Percentiles rank a stretch among this genome's conserved stretches.
Conservation (phyloP, 2,113 vertebrate species). For the Caranx melampygus region DNA sequence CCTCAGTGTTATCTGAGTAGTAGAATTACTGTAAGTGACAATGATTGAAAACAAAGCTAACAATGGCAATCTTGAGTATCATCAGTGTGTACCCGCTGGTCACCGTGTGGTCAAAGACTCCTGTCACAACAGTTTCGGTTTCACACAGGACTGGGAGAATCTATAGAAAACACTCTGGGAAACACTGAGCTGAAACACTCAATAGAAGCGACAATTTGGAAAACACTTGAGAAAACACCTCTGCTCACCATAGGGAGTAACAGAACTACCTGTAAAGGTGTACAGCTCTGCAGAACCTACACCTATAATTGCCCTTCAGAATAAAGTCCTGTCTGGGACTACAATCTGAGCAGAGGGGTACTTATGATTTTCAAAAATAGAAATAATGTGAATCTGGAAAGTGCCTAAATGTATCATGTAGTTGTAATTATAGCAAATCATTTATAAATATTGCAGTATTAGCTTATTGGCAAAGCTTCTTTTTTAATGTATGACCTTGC, state of each 20-base stretch:
- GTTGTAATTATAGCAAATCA: neutral
- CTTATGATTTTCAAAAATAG: neutral
- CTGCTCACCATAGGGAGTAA: neutral
- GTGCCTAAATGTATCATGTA: neutral
- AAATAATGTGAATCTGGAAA: neutral
- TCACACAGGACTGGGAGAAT: neutral
- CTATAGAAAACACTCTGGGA: neutral
- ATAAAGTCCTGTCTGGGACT: neutral
- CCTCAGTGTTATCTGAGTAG: neutral
- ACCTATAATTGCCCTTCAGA: constrained; percentile 14
- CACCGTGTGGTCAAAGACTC: neutral
- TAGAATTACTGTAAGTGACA: constrained; percentile 15
- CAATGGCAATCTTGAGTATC: constrained; percentile 13
- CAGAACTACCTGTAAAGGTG: constrained; percentile 11
- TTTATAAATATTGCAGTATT: no score
- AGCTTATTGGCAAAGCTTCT: no score
- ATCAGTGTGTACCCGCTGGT: constrained; percentile 12
- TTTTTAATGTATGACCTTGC: no score
- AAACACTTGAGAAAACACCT: constrained; percentile 20
- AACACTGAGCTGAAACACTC: neutral
- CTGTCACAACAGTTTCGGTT: constrained; percentile 5
- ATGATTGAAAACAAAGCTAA: constrained; percentile 21
- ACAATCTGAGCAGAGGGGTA: neutral
- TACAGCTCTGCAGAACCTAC: neutral
- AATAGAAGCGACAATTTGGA: neutral